Evolutionary conservation across 2,797 vertebrate genomes (phyloP).

Genomic region (Propithecus perrieri): DNA sequence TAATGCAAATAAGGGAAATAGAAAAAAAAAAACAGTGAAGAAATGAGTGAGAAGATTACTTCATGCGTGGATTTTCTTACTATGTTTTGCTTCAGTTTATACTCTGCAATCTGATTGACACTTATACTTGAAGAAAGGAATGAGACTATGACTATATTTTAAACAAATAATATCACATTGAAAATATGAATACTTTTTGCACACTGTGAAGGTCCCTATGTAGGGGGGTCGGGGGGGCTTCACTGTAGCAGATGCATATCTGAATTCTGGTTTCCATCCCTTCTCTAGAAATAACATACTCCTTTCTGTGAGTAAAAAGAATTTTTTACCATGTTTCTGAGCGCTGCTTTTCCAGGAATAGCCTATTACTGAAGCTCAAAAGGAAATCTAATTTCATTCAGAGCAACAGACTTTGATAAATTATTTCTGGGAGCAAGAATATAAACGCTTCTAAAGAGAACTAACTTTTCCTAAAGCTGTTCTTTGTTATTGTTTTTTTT

Average conservation of each 20-base stretch:
- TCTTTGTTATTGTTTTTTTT: conserved; percentile 68
- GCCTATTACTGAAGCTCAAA: conserved; percentile 71
- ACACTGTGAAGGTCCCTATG: neutral
- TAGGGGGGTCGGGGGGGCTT: neutral
- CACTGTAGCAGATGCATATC: neutral
- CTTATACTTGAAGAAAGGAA: neutral
- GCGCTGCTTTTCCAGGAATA: conserved; percentile 68
- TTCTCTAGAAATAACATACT: conserved; percentile 4
- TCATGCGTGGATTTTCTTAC: conserved; percentile 19
- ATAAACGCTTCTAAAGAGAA: conserved; percentile 76
- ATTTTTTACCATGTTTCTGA: conserved; percentile 74
- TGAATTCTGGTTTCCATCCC: neutral
- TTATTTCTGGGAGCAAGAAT: conserved; percentile 75
- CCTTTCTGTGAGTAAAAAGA: conserved; percentile 72
- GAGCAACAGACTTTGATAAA: conserved; percentile 77
- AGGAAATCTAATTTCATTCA: conserved; percentile 82
- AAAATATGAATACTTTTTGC: neutral
- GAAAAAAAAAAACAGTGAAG: conserved; percentile 66
- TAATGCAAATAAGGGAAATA: conserved; percentile 60
- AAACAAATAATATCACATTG: neutral
- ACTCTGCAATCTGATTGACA: neutral
- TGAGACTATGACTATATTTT: neutral
- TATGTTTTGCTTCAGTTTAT: neutral
- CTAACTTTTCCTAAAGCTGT: conserved; percentile 71
- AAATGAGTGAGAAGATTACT: conserved; percentile 64